Conservation (phyloP, 2,888 invertebrate species). For the Cybosia mesomella region DNA sequence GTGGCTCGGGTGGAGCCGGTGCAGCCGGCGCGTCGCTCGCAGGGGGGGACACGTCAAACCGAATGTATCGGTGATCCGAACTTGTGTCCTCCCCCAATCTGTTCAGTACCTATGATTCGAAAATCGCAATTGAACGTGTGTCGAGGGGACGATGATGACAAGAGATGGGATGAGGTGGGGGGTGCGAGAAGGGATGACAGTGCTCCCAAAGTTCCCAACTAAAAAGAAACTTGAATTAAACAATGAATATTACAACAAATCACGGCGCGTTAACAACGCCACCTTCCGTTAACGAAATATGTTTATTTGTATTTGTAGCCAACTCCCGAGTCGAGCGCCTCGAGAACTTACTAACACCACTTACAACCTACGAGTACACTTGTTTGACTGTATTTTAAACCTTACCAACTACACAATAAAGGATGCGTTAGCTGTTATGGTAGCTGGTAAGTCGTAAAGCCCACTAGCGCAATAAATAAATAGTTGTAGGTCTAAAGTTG, state of each 20-base stretch:
- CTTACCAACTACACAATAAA: constrained; percentile 37
- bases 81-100: too few relatives aligned
- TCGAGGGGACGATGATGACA: neutral
- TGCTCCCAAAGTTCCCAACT: constrained; percentile 35
- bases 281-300: constrained; percentile 65
- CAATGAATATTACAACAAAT: constrained; percentile 65
- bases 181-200: constrained; percentile 22
- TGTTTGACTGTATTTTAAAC: constrained; percentile 32
- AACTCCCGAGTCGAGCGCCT: constrained; percentile 53
- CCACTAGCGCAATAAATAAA: constrained; percentile 80
- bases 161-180: neutral
- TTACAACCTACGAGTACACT: constrained; percentile 23
- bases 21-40: too few relatives aligned
- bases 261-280: constrained; percentile 55
- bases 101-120: neutral
- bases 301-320: constrained; percentile 67
- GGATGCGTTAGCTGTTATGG: constrained; percentile 24
- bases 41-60: too few relatives aligned
- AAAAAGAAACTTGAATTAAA: constrained; percentile 57
- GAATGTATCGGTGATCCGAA: too few relatives aligned
- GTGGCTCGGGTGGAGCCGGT: too few relatives aligned
- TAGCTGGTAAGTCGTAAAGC: constrained; percentile 59
- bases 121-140: neutral
- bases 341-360: constrained; percentile 57
- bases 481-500: constrained; percentile 74